phyloP scores from a whole-genome alignment of 2,888 invertebrate species.

The Aphodius granarius region DNA sequence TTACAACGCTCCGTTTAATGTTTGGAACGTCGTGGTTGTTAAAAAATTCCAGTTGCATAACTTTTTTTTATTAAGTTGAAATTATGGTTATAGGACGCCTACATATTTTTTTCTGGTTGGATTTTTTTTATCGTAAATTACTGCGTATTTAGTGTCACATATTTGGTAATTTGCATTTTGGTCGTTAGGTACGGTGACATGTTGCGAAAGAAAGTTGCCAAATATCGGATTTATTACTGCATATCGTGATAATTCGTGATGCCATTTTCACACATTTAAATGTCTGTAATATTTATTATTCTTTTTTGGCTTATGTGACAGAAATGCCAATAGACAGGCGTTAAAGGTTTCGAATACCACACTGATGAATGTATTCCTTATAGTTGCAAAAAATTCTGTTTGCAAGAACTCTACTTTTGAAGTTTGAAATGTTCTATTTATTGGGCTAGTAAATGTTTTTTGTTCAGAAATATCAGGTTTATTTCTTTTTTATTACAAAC shows the following conservation, averaged over 20 bases:
- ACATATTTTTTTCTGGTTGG: neutral
- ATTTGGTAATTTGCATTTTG: neutral
- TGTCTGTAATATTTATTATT: neutral
- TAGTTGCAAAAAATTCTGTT: no score
- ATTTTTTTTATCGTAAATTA: neutral
- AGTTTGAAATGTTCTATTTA: no score
- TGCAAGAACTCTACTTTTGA: no score
- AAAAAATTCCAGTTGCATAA: neutral
- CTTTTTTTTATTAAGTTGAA: neutral
- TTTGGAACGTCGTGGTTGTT: slow-evolving; percentile 1
- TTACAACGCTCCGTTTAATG: slow-evolving; percentile 8
- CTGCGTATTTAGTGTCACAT: neutral
- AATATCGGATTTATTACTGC: neutral
- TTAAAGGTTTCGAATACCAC: no score
- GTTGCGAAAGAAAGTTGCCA: neutral
- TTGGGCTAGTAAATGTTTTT: no score
- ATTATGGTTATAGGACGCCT: neutral
- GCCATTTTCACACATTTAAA: neutral
- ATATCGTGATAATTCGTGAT: neutral
- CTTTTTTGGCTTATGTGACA: no score
- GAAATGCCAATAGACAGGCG: no score
- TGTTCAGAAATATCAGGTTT: no score
- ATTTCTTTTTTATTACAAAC: no score
- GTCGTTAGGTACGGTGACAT: neutral
- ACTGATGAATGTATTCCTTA: no score